Evolutionary conservation across 1,140 invertebrate genomes (phyloP), one percentile per base, ranked within the genome.

Genomic region (Ips nitidus): DNA sequence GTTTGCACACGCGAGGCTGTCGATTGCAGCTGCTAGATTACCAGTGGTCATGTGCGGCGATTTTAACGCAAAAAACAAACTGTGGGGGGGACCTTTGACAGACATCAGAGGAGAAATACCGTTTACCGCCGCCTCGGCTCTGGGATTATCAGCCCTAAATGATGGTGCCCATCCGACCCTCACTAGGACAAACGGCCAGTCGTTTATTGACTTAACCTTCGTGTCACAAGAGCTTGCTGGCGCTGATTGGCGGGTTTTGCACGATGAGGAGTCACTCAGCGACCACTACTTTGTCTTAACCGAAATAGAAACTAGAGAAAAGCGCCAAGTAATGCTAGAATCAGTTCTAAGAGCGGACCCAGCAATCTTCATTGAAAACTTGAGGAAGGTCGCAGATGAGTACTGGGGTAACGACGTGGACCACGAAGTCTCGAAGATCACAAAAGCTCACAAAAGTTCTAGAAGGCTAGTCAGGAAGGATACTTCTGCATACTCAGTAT

Each of bases 141-240:
- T 36, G 6, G 36, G 52, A 55, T 38, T 55, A 36, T 6, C 37
- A 55, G 36, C 37, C 2, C 8, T n/a, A 37, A 55, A 55, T 55
- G 37, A 2, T 5, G 52, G 52, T 36, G 37, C 8, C 3, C 8
- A 1, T 22, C 52, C 52, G 8, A 55, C 52, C 52, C 37, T 55
- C 37, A 37, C 5, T 5, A 55, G 36, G 37, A 5, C 5, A 5
- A 4, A 38, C 1, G 37, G 52, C 2, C 36, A 2, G 1, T 55
- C 52, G 7, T 5, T 55, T 2, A 55, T 55, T 55, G 52, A 55
- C 52, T 5, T 55, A 5, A 55, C 52, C 37, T 38, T 55, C 5
- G 52, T 36, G 37, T 7, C 4, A 5, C 7, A n/a, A 55, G 37
- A 1, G 5, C 2, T 7, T 4, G 8, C 8, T 4, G 37, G 8